Evolutionary conservation across 1,140 invertebrate genomes (phyloP), one percentile per base, ranked within the genome.

Genomic region (Aphelinus certus): DNA sequence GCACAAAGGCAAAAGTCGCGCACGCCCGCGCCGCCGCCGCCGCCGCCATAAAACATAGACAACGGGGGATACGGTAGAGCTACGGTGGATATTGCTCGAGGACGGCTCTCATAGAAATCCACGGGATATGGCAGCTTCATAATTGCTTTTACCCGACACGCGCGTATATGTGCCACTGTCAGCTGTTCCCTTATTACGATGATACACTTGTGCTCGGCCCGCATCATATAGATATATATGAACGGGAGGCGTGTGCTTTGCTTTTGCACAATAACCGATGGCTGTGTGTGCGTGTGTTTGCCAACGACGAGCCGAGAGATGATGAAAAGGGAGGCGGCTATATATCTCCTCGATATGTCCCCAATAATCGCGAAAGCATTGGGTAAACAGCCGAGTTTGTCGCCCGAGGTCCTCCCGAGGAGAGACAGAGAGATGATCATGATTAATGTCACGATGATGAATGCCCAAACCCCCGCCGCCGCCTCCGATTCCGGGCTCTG

Each of bases 161-260:
- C 72, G 77, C 71, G 74, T 26, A 63, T 81, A 77, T 81, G 78
- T 82, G 81, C 80, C 81, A 83, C 77, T 83, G 81, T 84, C 82
- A 83, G 82, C 82, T 84, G 82, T 81, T 84, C 78, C 81, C 79
- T 83, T 83, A 83, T 83, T 83, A 83, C 81, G 78, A 79, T 79
- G 73, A 80, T 80, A 83, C 79, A 81, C 79, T 79, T 73, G 71
- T 48, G 63, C 71, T 53, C 56, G 26, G 71, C 74, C 47, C 51
- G 51, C 51, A 53, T 4, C 51, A 53, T 64, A 58, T 26, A 7
- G 60, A 42, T 1, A 43, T 46, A 61, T 6, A 45, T 3, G 9
- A 46, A 48, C 7, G 46, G 69, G 60, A 66, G 66, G 64, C 60
- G 67, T 64, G 56, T 56, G 42, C 53, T 70, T 71, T 73, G 51